phyloP scores from a whole-genome alignment of 2,113 vertebrate genomes.

The Edolisoma coerulescens region DNA sequence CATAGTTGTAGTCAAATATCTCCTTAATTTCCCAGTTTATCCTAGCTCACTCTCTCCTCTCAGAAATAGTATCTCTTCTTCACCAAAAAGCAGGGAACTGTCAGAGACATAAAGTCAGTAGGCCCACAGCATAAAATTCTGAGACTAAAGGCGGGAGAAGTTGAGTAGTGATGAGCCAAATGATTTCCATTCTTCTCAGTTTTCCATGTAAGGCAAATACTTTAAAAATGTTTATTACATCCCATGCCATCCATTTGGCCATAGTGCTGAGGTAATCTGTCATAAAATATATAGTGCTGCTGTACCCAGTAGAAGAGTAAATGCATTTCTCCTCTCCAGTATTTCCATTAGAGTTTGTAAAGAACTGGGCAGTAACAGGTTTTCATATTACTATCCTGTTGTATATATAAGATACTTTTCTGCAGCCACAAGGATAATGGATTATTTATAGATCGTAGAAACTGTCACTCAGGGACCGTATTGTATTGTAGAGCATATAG shows the following conservation, averaged over 20 bases:
- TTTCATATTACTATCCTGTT: background rate
- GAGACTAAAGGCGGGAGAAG: background rate
- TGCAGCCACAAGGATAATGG: background rate
- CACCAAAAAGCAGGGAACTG: background rate
- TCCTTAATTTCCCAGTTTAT: background rate
- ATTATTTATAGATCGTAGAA: background rate
- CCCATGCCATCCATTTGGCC: background rate
- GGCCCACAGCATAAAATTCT: background rate
- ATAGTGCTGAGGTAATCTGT: background rate
- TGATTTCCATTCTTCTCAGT: background rate
- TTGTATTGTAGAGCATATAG: background rate
- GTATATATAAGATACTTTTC: background rate
- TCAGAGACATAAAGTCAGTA: background rate
- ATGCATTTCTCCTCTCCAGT: background rate
- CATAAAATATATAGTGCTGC: background rate
- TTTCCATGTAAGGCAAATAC: background rate
- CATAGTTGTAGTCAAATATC: background rate
- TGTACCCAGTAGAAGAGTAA: background rate
- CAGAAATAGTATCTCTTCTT: background rate
- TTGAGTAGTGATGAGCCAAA: background rate
- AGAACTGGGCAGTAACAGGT: background rate
- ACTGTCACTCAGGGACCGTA: background rate
- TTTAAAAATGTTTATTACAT: background rate
- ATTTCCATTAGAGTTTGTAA: background rate
- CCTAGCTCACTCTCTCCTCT: background rate